phyloP scores from a whole-genome alignment of 2,888 invertebrate species.

The Stenoptilia bipunctidactyla region DNA sequence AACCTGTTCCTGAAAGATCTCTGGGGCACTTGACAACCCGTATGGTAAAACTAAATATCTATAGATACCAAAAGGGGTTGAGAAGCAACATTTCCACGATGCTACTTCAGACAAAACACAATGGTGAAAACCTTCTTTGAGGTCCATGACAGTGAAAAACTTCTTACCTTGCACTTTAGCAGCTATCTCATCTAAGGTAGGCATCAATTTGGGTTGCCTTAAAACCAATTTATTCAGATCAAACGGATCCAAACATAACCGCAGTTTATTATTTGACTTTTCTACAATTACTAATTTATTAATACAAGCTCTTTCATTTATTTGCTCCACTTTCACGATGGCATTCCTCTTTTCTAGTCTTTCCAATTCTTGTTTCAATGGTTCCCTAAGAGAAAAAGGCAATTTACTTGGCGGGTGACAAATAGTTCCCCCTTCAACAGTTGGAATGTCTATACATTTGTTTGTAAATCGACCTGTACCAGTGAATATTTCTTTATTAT shows the following conservation, averaged over 20 bases:
- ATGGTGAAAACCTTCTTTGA: slow-evolving; percentile 15
- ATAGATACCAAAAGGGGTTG: slow-evolving; percentile 12
- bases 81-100: slow-evolving; percentile 14
- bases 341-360: slow-evolving; percentile 8
- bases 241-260: slow-evolving; percentile 7
- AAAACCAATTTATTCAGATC: slow-evolving; percentile 14
- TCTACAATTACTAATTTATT: too few relatives aligned
- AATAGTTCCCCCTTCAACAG: too few relatives aligned
- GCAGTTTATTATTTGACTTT: slow-evolving; percentile 8
- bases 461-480: too few relatives aligned
- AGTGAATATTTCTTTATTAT: background rate
- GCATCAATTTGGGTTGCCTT: slow-evolving; percentile 13
- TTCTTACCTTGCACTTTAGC: slow-evolving; percentile 11
- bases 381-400: too few relatives aligned
- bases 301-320: slow-evolving; percentile 12
- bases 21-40: slow-evolving; percentile 13
- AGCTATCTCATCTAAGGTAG: slow-evolving; percentile 11
- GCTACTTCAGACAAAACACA: slow-evolving; percentile 4
- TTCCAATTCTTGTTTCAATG: too few relatives aligned
- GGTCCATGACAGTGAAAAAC: slow-evolving; percentile 13
- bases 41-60: slow-evolving; percentile 12
- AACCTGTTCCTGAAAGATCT: slow-evolving; percentile 11
- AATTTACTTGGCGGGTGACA: too few relatives aligned
- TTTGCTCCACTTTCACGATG: slow-evolving; percentile 13
- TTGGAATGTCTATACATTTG: too few relatives aligned